Evolutionary conservation across 2,797 vertebrate genomes (phyloP), one percentile per base, ranked within the genome.

Genomic region (Sarcoramphus papa): DNA sequence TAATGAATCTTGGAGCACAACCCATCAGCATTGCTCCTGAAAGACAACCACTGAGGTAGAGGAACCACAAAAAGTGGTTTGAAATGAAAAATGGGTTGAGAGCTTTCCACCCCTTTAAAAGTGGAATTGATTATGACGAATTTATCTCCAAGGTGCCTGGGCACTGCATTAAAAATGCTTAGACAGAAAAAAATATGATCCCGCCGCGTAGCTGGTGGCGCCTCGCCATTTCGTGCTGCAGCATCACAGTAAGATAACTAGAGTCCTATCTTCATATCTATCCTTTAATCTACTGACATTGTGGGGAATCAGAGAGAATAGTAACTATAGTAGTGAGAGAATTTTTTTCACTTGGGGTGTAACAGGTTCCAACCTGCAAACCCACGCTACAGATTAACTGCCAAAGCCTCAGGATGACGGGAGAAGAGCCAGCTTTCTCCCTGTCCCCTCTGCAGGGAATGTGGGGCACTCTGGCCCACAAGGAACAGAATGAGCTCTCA

Each of bases 71-170:
- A 68, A 88, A 60, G 47, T 40, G 64, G 33, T 53, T 62, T 90
- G 83, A 81, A 93, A 85, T 85, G 69, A 96, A 91, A 97, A 94
- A 95, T 50, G 24, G 10, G n/a, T 50, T 54, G 48, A 75, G 85
- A 59, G 28, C 37, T 83, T 90, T 85, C 72, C n/a, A 85, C 14
- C 5, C 47, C 54, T 97, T 84, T 85, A 81, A 48, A 86, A 68
- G 12, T 57, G 48, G 72, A 73, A 51, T 45, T 65, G 65, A 53
- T 92, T 69, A 76, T 70, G 82, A 85, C 0, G 0, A 65, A 90
- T 92, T 92, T 85, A 78, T 90, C 47, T 84, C 54, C 12, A 25
- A 75, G 54, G 62, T 94, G 35, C 57, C 47, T 75, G 45, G 40
- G 31, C 47, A 56, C 45, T 41, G 50, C 47, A 75, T 81, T 92